Base-by-base conservation (phyloP, 1,140 invertebrate genomes). In the Neoseiulus cucumeris region DNA sequence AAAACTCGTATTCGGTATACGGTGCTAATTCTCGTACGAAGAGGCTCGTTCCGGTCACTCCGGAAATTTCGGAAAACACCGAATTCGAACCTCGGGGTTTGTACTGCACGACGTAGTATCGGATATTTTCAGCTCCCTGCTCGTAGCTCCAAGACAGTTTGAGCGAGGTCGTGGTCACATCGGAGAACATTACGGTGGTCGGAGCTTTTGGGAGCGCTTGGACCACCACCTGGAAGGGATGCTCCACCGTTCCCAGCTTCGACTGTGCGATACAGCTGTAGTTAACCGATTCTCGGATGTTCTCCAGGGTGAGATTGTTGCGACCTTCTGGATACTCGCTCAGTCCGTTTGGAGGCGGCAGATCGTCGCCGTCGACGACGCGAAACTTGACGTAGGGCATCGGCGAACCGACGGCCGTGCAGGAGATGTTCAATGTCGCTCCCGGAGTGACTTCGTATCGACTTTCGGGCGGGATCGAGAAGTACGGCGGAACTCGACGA, bases 221-320 rank as follows among this genome's bases (percentile, higher is more conserved):
- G 66, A 97, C 92, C 82, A 90, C 88, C 67, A 98, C 89, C 70
- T 86, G 80, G 17, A 91, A 84, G 0, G 83, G 82, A 6, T 85
- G 79, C 72, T 95, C 89, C 64, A 96, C 92, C 70, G 87, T 84
- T 17, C 93, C 93, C 18, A 96, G 80, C 2, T 89, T 89, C 68
- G 89, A 94, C n/a, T 86, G 84, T 0, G 94, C 94, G 42, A 92
- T 85, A 74, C 94, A 98, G 0, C 92, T 98, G 78, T 94, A 98
- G 77, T 96, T 98, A 7, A 87, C 89, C 0, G 89, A 89, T 73
- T 94, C 87, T 68, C 86, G 81, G 44, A 98, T 88, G 72, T 93
- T 84, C 14, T 81, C 84, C 68, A 98, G 74, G 66, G 84, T 80
- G 20, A 98, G 79, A 12, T 92, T 84, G 78, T 96, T 97, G 64